phyloP scores from a whole-genome alignment of 2,888 invertebrate species.

The Patella pellucida region DNA sequence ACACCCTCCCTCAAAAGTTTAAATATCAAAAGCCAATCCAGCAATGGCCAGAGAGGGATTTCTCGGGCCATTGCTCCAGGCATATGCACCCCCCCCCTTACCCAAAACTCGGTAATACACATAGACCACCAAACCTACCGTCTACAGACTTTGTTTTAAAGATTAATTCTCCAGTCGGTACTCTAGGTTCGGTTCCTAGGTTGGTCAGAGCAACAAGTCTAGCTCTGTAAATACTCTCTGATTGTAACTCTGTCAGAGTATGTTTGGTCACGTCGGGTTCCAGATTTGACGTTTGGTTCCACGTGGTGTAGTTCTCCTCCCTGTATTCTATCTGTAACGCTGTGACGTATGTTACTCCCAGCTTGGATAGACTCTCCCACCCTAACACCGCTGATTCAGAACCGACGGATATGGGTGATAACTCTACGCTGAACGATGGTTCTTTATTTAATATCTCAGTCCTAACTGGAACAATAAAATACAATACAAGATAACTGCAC shows the following conservation, averaged over 20 bases:
- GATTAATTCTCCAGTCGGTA: conserved; percentile 9
- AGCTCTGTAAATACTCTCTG: conserved; percentile 23
- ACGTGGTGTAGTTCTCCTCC: conserved; percentile 13
- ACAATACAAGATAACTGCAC: no score
- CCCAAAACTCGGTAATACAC: no score
- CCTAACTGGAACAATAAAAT: background rate
- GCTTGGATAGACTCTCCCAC: conserved; percentile 25
- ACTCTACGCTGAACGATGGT: background rate
- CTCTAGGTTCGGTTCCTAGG: conserved; percentile 12
- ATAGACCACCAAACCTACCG: conserved; percentile 3
- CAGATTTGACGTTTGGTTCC: conserved; percentile 26
- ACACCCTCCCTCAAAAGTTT: no score
- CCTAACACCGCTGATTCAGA: conserved; percentile 22
- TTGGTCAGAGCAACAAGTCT: conserved; percentile 26
- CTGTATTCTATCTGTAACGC: conserved; percentile 29
- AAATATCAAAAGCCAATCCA: no score
- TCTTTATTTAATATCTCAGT: conserved; percentile 1
- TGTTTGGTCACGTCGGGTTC: conserved; percentile 23
- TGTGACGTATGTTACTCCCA: conserved; percentile 23
- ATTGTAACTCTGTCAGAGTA: conserved; percentile 21
- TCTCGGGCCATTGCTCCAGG: no score
- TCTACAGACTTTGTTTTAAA: conserved; percentile 20
- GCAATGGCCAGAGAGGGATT: no score
- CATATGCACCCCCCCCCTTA: no score
- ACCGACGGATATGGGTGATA: conserved; percentile 9